A percentile compares a stretch with the other conserved stretches of the same genome.
These are phyloP conservation scores for Phalacrocorax aristotelis DNA, from an alignment of 2,113 vertebrate species.

Conservation along the genomic window DNA sequence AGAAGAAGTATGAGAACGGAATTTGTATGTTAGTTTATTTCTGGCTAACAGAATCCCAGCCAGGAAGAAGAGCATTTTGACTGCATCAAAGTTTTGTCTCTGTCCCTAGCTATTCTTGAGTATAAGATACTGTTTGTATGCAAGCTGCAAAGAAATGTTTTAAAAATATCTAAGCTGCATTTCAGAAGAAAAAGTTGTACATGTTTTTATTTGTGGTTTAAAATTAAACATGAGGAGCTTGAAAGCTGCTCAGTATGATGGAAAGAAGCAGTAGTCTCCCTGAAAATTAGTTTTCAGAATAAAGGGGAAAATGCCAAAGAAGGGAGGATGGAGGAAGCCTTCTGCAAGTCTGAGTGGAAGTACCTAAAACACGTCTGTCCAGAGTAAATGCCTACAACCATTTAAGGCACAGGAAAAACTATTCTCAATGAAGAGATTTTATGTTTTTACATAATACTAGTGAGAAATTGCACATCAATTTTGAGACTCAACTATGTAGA, in stretches of 20 bases:
- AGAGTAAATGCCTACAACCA: neutral
- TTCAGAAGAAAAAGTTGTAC: neutral
- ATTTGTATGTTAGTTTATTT: neutral
- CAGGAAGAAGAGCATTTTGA: neutral
- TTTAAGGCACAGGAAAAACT: neutral
- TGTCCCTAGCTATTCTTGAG: neutral
- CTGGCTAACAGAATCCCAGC: neutral
- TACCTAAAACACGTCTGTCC: neutral
- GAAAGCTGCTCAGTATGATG: neutral
- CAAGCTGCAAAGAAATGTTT: neutral
- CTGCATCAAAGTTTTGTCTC: neutral
- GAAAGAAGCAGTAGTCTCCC: neutral
- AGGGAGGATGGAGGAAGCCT: neutral
- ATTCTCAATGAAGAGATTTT: neutral
- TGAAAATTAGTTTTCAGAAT: neutral
- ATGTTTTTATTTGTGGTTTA: neutral
- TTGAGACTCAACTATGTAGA: neutral
- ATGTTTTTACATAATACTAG: neutral
- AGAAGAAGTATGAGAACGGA: accelerated
- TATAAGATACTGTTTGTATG: neutral
- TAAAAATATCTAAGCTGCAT: neutral
- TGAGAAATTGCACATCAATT: neutral
- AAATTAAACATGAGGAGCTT: neutral
- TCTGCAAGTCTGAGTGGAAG: neutral
- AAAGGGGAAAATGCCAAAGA: neutral